Base-by-base conservation (phyloP, 2,888 invertebrate genomes). In the Hesperia comma region DNA sequence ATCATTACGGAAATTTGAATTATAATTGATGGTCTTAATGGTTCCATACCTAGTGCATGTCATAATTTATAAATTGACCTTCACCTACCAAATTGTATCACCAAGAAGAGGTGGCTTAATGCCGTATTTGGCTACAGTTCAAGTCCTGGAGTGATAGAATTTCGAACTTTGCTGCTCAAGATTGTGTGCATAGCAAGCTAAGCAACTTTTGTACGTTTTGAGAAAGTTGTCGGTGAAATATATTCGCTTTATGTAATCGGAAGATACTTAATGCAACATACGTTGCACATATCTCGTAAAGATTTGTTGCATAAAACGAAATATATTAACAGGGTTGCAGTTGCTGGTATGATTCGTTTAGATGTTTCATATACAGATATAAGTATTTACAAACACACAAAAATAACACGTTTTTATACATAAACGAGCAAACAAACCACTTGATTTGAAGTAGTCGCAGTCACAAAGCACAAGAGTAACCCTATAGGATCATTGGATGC, bases 21-120 rank as follows among this genome's bases (percentile, higher is more conserved):
- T 5, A 8, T 19, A 1, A n/a, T 46, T 46, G 46, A 17, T 17
- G n/a, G n/a, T n/a, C n/a, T 2, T 14, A 41, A 41, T 26, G 26
- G 26, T 26, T 26, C 26, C 26, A 41, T 8, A 14, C 10, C 4
- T 14, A 41, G 10, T 41, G 6, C 15, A 43, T 1, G 1, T 43
- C n/a, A 43, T 43, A 15, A 15, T 43, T 43, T 43, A 43, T 43
- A 15, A 37, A n/a, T 14, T 68, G 63, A 61, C 70, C 71, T 71
- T 71, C 70, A 71, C 66, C 26, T 26, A 26, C 5, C 2, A 4
- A 37, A 7, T 37, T 7, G 37, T 37, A 8, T 37, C 37, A 37
- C 37, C 7, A 37, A 37, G 2, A 10, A 8, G 6, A 8, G 4
- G 51, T 21, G 15, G 15, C 51, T 3, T 10, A 21, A 51, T 19